Evolutionary conservation across 2,888 invertebrate species (phyloP).

Genomic region (Phragmatobia fuliginosa): DNA sequence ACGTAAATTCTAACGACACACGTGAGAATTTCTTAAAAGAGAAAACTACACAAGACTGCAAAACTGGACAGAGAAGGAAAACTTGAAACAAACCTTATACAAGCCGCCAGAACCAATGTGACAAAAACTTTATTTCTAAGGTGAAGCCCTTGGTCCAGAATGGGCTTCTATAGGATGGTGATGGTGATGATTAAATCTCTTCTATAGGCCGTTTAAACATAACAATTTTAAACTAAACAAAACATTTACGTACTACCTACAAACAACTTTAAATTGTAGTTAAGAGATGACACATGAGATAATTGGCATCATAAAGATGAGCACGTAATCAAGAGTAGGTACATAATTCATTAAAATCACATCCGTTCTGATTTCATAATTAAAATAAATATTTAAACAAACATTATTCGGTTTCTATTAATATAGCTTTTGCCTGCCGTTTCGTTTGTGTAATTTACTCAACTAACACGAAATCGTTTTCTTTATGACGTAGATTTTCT

Average conservation of each 20-base stretch:
- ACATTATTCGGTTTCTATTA: background rate
- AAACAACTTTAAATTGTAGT: background rate
- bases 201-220: background rate
- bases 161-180: too few relatives aligned
- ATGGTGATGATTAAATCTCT: background rate
- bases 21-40: too few relatives aligned
- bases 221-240: background rate
- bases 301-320: background rate
- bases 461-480: too few relatives aligned
- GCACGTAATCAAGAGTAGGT: background rate
- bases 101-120: too few relatives aligned
- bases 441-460: background rate
- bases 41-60: too few relatives aligned
- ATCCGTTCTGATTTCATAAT: slow-evolving; percentile 10
- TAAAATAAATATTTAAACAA: background rate
- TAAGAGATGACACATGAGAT: background rate
- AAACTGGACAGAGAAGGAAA: too few relatives aligned
- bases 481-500: too few relatives aligned
- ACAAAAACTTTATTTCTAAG: too few relatives aligned
- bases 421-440: background rate
- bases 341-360: background rate
- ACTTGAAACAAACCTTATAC: too few relatives aligned
- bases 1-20: too few relatives aligned
- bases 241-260: background rate
- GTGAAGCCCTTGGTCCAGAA: too few relatives aligned